A percentile compares a stretch with the other conserved stretches of the same genome.
Conservation (phyloP, 2,113 vertebrate genomes). For the Cyanoderma ruficeps region DNA sequence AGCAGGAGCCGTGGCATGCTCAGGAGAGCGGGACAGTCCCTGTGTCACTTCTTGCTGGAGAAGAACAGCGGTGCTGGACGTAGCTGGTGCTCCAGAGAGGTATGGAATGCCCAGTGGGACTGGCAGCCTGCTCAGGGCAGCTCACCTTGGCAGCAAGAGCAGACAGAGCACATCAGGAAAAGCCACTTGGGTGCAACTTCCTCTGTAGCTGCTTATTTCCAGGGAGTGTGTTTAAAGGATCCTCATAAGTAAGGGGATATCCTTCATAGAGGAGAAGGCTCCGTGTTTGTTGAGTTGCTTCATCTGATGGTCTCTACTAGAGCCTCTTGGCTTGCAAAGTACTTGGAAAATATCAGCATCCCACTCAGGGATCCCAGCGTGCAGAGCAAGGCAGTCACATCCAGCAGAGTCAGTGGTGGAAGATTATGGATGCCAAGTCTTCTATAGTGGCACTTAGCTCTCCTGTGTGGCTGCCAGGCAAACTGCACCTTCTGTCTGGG, state of each 20-base stretch:
- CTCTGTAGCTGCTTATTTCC: neutral
- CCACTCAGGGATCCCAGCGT: neutral
- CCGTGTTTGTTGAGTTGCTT: neutral
- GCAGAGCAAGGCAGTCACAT: neutral
- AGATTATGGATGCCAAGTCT: neutral
- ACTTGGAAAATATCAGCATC: neutral
- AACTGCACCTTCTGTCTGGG: neutral
- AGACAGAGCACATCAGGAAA: neutral
- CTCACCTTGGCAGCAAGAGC: neutral
- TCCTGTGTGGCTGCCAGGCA: neutral
- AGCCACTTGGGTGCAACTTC: neutral
- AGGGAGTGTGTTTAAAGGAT: neutral
- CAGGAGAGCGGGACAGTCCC: neutral
- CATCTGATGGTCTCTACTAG: neutral
- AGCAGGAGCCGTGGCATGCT: constrained; percentile 42
- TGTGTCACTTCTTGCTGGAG: constrained; percentile 11
- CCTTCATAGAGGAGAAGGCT: neutral
- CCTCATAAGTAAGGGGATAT: neutral
- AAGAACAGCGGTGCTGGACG: neutral
- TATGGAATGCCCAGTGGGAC: neutral
- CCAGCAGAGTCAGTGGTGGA: neutral
- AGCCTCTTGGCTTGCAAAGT: neutral
- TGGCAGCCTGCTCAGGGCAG: neutral
- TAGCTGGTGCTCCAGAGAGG: neutral
- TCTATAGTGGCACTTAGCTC: neutral